Conservation (phyloP, 1,140 invertebrate species). For the Calosoma granatense region DNA sequence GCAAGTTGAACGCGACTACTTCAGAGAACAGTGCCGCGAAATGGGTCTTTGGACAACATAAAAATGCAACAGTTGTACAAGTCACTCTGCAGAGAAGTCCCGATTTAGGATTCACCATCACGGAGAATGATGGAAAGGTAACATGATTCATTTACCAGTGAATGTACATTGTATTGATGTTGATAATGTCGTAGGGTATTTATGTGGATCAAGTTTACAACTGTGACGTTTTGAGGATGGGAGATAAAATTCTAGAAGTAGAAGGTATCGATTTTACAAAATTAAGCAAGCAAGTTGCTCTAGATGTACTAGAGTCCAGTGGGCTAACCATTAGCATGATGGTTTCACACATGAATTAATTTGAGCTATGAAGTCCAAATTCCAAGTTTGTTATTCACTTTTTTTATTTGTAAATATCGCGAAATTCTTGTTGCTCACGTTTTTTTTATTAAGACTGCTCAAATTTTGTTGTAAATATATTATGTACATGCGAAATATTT, state of each 20-base stretch:
- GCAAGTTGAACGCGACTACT: not conserved
- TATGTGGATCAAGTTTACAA: slow-evolving; percentile 46
- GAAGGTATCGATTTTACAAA: slow-evolving; percentile 51
- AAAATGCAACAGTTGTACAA: slow-evolving; percentile 46
- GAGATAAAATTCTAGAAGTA: slow-evolving; percentile 50
- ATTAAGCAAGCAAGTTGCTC: slow-evolving; percentile 41
- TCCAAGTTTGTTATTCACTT: not conserved
- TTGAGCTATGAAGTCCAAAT: too few relatives aligned
- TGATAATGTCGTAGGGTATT: slow-evolving; percentile 40
- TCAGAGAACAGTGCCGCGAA: not conserved
- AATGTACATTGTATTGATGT: slow-evolving; percentile 19
- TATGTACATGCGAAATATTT: too few relatives aligned
- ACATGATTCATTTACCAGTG: slow-evolving; percentile 11
- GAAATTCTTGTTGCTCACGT: not conserved
- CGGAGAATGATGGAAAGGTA: slow-evolving; percentile 29
- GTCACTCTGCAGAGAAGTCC: slow-evolving; percentile 7
- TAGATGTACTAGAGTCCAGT: slow-evolving; percentile 39
- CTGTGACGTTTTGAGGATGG: slow-evolving; percentile 40
- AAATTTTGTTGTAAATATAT: too few relatives aligned
- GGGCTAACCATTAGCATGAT: slow-evolving; percentile 43
- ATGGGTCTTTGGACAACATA: slow-evolving; percentile 51
- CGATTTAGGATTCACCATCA: slow-evolving; percentile 12
- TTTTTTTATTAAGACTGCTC: too few relatives aligned
- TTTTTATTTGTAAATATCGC: not conserved
- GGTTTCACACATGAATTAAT: slow-evolving; percentile 28